Conservation (phyloP, 2,797 vertebrate genomes). For the Rhinogobio ventralis region DNA sequence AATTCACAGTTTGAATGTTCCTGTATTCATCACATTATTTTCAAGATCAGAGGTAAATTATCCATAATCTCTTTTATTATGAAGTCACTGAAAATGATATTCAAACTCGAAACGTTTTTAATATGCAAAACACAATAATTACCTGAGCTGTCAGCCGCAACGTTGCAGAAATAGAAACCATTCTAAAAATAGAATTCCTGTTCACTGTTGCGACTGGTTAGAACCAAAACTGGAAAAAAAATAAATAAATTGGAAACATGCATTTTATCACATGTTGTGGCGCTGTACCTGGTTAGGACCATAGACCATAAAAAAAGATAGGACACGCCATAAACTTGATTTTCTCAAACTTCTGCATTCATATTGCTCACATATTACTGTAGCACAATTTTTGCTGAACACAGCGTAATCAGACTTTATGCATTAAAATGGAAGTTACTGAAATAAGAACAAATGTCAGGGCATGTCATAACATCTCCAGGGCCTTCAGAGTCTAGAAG, state of each 20-base stretch:
- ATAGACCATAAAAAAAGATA: no score
- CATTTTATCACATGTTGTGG: background rate
- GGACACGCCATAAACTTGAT: background rate
- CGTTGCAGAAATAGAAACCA: background rate
- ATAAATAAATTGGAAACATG: background rate
- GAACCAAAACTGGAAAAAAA: background rate
- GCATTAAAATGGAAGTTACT: background rate
- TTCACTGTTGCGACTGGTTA: background rate
- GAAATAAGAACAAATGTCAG: background rate
- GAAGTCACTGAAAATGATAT: background rate
- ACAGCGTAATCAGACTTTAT: background rate
- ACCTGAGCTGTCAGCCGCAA: background rate
- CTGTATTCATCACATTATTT: background rate
- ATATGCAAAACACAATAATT: no score
- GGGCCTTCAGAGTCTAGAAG: background rate
- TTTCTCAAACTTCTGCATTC: background rate
- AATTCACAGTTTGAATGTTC: background rate
- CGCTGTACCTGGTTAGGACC: background rate
- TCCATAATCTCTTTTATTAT: background rate
- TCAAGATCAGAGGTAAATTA: background rate
- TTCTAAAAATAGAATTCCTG: background rate
- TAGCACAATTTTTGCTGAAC: background rate
- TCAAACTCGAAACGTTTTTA: background rate
- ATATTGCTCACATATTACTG: background rate
- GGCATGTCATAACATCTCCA: background rate